Base-by-base conservation (phyloP, 2,113 vertebrate genomes). In the Macroglossus sobrinus region DNA sequence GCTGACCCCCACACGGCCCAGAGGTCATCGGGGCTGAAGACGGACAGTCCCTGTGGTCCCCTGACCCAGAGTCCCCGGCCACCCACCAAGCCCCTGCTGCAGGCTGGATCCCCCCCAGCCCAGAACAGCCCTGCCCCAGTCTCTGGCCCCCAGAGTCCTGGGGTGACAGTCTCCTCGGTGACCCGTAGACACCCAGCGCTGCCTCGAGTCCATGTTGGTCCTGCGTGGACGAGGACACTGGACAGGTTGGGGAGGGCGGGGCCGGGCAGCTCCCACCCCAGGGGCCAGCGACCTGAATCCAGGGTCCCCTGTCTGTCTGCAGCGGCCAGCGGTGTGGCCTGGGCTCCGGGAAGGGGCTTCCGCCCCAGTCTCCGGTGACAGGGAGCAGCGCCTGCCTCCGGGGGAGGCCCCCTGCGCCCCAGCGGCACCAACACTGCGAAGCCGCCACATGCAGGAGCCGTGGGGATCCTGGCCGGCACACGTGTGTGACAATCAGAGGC, bases 361-460 rank as follows among this genome's bases (percentile, higher is more conserved):
- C 47, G 76, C 21, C 35, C 8, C 4, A 3, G 18, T 26, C 9
- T 4, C 30, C 21, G 24, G 8, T 13, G 45, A 47, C 45, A 4
- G 69, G 57, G 57, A 68, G 19, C 13, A 26, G 63, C 3, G 2
- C 13, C 4, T 33, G 19, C 57, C 21, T 63, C 47, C 78, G 13
- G 30, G 33, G 35, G 33, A 1, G 13, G 7, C 0, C 22, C 10
- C 13, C n/a, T 10, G 59, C 22, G 28, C 22, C 47, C 43, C 55
- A 7, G 22, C 4, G 0, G 1, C 33, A 30, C 8, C 4, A 10
- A 12, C 5, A 4, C 7, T 16, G 35, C 43, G 6, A 45, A 14
- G 59, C 59, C 5, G 26, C 33, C 30, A 9, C 0, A 0, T 18
- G 11, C 26, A 16, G 43, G 55, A 47, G 69, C 18, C 18, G 8